Conservation (phyloP, 2,797 vertebrate species). For the Enteromius unitaeniatus region DNA sequence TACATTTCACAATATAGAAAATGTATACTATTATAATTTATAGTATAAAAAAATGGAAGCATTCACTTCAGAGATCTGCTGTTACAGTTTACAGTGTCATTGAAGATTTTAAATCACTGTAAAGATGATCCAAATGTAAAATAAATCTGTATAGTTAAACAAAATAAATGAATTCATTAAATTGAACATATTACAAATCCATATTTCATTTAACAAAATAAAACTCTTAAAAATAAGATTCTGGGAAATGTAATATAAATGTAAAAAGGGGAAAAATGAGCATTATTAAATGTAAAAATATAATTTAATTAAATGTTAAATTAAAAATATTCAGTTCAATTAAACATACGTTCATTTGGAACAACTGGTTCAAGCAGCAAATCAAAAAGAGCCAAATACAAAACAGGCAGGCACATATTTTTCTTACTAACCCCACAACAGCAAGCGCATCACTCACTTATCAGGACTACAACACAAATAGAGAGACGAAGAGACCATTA, state of each 20-base stretch:
- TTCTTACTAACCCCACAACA: not conserved
- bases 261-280: not conserved
- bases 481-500: conserved; percentile 27
- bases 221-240: not conserved
- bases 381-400: not conserved
- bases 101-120: not conserved
- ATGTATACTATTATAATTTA: too few species aligned
- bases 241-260: not conserved
- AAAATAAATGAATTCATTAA: too few species aligned
- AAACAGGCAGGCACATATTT: not conserved
- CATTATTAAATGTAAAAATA: not conserved
- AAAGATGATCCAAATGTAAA: not conserved
- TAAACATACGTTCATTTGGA: not conserved
- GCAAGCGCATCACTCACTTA: not conserved
- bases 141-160: not conserved
- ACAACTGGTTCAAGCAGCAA: not conserved
- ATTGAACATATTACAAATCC: not conserved
- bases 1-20: too few species aligned
- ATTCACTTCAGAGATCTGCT: not conserved
- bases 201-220: not conserved
- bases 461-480: conserved; percentile 6
- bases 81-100: not conserved
- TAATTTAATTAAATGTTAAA: not conserved
- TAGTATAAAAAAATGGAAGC: too few species aligned
- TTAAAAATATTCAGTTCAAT: not conserved